Evolutionary conservation across 2,888 invertebrate genomes (phyloP).

Genomic region (Andricus curvator): DNA sequence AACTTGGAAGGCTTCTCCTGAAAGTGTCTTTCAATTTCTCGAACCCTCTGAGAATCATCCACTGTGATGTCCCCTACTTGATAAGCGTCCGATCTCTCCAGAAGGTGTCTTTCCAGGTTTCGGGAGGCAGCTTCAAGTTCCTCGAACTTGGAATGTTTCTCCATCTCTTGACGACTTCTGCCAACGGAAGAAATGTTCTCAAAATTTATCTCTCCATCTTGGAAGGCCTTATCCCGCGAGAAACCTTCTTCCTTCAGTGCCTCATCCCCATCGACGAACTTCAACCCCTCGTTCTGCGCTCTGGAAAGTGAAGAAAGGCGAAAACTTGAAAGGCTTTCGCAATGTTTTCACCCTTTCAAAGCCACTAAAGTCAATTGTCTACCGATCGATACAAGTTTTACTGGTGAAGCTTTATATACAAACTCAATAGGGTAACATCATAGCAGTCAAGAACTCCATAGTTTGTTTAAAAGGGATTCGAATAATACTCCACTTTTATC

Average conservation of each 20-base stretch:
- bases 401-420: constrained; percentile 6
- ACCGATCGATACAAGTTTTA: constrained; percentile 19
- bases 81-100: constrained; percentile 53
- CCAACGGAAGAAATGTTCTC: constrained; percentile 41
- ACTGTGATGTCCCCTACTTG: constrained; percentile 5
- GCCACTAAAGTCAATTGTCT: constrained; percentile 27
- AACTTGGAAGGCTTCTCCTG: constrained; percentile 57
- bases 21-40: constrained; percentile 57
- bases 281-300: constrained; percentile 34
- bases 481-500: not conserved
- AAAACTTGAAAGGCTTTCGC: constrained; percentile 36
- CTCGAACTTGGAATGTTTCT: constrained; percentile 67
- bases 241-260: not conserved
- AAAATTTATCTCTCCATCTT: constrained; percentile 29
- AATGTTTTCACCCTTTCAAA: constrained; percentile 44
- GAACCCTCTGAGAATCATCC: constrained; percentile 37
- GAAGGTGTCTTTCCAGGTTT: constrained; percentile 66
- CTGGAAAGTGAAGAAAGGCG: constrained; percentile 13
- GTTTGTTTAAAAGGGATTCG: not conserved
- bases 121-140: constrained; percentile 70
- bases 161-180: constrained; percentile 55
- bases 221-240: constrained; percentile 49
- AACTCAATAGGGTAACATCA: not conserved
- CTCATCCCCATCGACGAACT: constrained; percentile 61
- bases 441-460: not conserved